Evolutionary conservation across 1,140 invertebrate genomes (phyloP).

Genomic region (Drosophila murphyi): DNA sequence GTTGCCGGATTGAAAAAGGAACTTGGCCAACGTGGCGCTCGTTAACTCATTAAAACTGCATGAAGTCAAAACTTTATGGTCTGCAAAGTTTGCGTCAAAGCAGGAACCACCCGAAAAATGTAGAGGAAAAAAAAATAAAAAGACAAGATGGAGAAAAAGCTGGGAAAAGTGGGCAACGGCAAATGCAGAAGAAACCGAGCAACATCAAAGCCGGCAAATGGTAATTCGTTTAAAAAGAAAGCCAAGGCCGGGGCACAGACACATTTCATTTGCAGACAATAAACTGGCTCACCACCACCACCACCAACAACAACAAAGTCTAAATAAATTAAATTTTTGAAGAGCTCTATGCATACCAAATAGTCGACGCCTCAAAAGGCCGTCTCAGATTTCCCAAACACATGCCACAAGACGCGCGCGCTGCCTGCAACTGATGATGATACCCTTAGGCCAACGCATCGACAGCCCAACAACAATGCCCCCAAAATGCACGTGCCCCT

Average conservation of each 20-base stretch:
- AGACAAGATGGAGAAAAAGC: conserved; percentile 35
- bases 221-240: conserved; percentile 77
- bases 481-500: conserved; percentile 57
- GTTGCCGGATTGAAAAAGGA: conserved; percentile 37
- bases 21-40: conserved; percentile 67
- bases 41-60: conserved; percentile 82
- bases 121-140: conserved; percentile 22
- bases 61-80: conserved; percentile 83
- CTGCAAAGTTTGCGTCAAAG: conserved; percentile 81
- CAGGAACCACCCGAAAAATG: conserved; percentile 54
- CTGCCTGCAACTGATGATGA: conserved; percentile 32
- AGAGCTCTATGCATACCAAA: conserved; percentile 80
- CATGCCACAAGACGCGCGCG: conserved; percentile 40
- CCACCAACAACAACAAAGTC: conserved; percentile 48
- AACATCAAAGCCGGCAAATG: conserved; percentile 77
- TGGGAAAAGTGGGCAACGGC: conserved; percentile 29
- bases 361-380: conserved; percentile 45
- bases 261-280: conserved; percentile 79
- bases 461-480: conserved; percentile 30
- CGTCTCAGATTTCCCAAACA: conserved; percentile 65
- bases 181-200: conserved; percentile 48
- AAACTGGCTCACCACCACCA: conserved; percentile 50
- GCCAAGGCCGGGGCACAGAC: conserved; percentile 44
- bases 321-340: conserved; percentile 81
- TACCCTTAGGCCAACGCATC: conserved; percentile 21